Evolutionary conservation across 2,113 vertebrate genomes (phyloP).

Genomic region (Mungos mungo): DNA sequence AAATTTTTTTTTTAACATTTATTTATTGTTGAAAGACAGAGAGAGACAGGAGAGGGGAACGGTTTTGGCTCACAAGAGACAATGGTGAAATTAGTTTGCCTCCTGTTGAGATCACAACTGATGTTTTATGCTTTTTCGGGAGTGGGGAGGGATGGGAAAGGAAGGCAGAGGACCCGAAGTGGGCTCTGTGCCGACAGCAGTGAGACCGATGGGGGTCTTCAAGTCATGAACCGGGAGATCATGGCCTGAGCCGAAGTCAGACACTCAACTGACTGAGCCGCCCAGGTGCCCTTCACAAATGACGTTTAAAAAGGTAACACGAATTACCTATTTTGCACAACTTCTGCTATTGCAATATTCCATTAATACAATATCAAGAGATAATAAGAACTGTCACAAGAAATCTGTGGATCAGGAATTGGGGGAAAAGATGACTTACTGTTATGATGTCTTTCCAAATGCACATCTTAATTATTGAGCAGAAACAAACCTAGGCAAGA

Average conservation of each 20-base stretch:
- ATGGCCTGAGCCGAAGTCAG: no score
- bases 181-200: no score
- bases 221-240: no score
- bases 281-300: not conserved
- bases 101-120: not conserved
- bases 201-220: no score
- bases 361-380: not conserved
- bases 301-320: not conserved
- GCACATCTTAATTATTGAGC: not conserved
- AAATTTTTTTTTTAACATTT: no score
- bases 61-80: not conserved
- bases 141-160: accelerated
- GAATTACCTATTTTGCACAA: not conserved
- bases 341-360: not conserved
- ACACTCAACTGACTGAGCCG: no score
- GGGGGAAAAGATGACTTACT: not conserved
- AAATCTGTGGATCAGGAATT: not conserved
- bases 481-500: not conserved
- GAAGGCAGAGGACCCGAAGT: no score
- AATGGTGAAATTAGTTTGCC: not conserved
- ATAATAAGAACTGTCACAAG: not conserved
- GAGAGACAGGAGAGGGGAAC: not conserved
- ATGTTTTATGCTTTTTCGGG: not conserved
- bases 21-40: no score
- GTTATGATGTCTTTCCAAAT: not conserved